Conservation (phyloP, 1,140 invertebrate species). For the Forficula auricularia region DNA sequence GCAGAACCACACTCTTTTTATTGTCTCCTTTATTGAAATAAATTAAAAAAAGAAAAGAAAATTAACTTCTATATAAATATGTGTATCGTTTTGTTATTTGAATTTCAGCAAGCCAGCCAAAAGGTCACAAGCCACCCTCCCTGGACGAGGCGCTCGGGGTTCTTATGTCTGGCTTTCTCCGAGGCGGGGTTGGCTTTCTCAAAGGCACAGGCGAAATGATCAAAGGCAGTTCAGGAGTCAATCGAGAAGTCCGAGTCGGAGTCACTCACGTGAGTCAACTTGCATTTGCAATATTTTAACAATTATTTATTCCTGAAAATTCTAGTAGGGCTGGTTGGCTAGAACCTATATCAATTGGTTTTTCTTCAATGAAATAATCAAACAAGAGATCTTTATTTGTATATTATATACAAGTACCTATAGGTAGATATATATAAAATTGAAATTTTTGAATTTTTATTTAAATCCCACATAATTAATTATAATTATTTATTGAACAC, state of each 20-base stretch:
- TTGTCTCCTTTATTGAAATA: conserved; percentile 2
- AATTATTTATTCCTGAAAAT: conserved; percentile 5
- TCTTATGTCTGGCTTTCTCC: conserved; percentile 83
- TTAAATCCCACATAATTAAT: no score
- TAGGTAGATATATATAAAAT: no score
- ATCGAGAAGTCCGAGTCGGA: conserved; percentile 88
- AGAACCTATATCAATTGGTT: not conserved
- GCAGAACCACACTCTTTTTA: no score
- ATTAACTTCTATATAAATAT: not conserved
- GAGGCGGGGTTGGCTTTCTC: conserved; percentile 85
- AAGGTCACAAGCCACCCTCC: conserved; percentile 42
- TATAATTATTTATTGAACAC: no score
- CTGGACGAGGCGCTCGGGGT: conserved; percentile 83
- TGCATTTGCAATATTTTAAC: conserved; percentile 18
- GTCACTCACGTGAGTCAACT: conserved; percentile 69
- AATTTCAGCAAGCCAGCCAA: conserved; percentile 35
- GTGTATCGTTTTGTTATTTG: not conserved
- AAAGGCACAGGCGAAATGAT: conserved; percentile 92
- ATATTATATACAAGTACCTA: no score
- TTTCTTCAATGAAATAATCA: conserved; percentile 6
- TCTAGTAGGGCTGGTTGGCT: not conserved
- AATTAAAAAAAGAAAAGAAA: not conserved
- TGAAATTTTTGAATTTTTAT: no score
- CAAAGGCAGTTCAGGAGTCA: conserved; percentile 80
- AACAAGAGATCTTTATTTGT: conserved; percentile 6